phyloP scores from a whole-genome alignment of 2,797 vertebrate genomes.

The Urophycis tenuis region DNA sequence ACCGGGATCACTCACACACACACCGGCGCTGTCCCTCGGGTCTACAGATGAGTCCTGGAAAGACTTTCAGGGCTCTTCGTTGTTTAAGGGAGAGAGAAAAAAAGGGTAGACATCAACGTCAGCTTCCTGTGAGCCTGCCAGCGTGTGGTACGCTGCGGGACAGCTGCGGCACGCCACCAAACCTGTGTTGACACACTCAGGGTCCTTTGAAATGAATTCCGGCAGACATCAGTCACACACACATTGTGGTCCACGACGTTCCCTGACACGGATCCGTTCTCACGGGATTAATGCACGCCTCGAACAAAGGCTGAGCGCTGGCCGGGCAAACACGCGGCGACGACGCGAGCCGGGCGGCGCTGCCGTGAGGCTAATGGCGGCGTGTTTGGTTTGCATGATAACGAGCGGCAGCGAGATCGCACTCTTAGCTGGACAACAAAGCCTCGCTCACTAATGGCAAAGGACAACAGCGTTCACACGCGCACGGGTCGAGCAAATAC shows the following conservation, averaged over 20 bases:
- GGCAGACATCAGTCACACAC: conserved; percentile 23
- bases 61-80: not conserved
- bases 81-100: not conserved
- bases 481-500: conserved; percentile 4
- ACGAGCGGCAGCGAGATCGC: not conserved
- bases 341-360: no score
- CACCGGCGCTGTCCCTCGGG: no score
- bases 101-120: not conserved
- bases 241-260: conserved; percentile 8
- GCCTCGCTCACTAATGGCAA: not conserved
- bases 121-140: no score
- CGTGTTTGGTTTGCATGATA: conserved; percentile 23
- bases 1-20: not conserved
- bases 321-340: not conserved
- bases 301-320: not conserved
- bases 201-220: conserved; percentile 12
- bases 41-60: no score
- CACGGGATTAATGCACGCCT: conserved; percentile 50
- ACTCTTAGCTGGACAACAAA: not conserved
- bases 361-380: not conserved
- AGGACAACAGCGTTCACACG: conserved; percentile 10
- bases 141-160: no score
- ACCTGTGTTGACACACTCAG: conserved; percentile 42
- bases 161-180: conserved; percentile 43
- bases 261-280: conserved; percentile 19